A percentile compares a stretch with the other conserved stretches of the same genome.
These are phyloP conservation scores for Caenorhabditis inopinata DNA, from an alignment of 1,140 invertebrate genomes.

Conservation along the genomic window DNA sequence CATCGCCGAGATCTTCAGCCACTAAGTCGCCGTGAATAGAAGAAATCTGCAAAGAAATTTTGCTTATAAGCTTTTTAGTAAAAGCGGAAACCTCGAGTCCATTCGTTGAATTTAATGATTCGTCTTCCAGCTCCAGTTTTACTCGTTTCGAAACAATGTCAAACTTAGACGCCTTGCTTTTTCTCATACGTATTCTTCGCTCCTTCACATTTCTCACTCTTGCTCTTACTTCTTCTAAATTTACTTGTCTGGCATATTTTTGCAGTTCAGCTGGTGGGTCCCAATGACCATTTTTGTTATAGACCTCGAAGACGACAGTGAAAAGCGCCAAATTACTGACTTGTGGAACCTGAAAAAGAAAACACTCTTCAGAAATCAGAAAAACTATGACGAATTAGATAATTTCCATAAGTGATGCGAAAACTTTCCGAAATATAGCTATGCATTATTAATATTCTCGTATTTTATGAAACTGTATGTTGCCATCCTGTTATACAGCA, in stretches of 20 bases:
- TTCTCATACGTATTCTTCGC: not conserved
- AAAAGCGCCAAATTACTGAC: not conserved
- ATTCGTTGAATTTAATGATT: not conserved
- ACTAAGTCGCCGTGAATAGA: not conserved
- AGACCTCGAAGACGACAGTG: constrained; percentile 2
- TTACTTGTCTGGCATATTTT: not conserved
- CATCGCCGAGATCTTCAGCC: not conserved
- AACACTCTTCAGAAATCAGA: not conserved
- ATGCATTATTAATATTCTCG: too few relatives aligned
- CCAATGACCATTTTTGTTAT: not conserved
- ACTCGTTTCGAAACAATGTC: not conserved
- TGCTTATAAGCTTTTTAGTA: not conserved
- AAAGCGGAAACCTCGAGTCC: not conserved
- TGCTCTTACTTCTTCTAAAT: not conserved
- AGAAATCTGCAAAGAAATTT: not conserved
- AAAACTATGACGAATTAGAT: too few relatives aligned
- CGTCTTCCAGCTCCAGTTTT: too few relatives aligned
- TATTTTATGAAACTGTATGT: too few relatives aligned
- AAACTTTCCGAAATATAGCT: too few relatives aligned
- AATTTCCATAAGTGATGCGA: too few relatives aligned
- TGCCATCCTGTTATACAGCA: too few relatives aligned
- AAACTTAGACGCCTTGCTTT: not conserved
- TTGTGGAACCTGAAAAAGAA: not conserved
- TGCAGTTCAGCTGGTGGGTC: not conserved
- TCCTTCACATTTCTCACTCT: not conserved